phyloP scores from a whole-genome alignment of 1,140 invertebrate genomes.

The Drosophila elegans region DNA sequence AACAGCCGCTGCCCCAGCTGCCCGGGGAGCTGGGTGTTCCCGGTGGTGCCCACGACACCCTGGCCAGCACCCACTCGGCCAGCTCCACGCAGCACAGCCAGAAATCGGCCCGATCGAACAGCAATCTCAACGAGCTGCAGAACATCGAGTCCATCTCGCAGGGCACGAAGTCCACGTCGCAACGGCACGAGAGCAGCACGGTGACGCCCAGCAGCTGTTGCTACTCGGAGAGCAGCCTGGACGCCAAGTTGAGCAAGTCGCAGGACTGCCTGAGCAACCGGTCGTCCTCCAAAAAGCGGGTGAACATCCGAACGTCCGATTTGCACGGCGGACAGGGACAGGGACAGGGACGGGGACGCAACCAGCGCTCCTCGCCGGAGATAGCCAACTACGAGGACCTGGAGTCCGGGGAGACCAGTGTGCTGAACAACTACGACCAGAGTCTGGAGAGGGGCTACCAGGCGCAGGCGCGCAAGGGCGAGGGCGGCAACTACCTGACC shows the following conservation, averaged over 20 bases:
- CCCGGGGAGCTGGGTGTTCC: constrained; percentile 63
- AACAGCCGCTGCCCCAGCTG: constrained; percentile 79
- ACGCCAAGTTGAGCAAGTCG: constrained; percentile 79
- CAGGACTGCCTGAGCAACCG: constrained; percentile 86
- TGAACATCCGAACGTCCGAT: constrained; percentile 86
- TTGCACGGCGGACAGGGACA: constrained; percentile 25
- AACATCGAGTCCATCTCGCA: constrained; percentile 80
- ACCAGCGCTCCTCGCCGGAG: constrained; percentile 73
- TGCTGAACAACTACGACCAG: constrained; percentile 85
- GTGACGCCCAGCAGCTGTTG: constrained; percentile 83
- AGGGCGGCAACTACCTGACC: constrained; percentile 87
- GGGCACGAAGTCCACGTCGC: constrained; percentile 72
- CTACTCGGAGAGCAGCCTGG: constrained; percentile 82
- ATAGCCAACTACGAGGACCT: constrained; percentile 79
- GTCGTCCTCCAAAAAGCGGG: constrained; percentile 86
- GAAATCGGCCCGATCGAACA: constrained; percentile 68
- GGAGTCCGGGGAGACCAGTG: constrained; percentile 85
- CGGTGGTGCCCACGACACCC: constrained; percentile 54
- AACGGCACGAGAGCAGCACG: constrained; percentile 79
- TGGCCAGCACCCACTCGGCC: constrained; percentile 74
- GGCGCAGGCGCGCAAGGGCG: constrained; percentile 85
- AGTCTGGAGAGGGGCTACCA: constrained; percentile 85
- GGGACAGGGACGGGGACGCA: constrained; percentile 37
- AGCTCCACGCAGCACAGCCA: constrained; percentile 73
- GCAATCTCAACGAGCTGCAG: constrained; percentile 81